phyloP scores from a whole-genome alignment of 2,797 vertebrate species.

The Sebastes oblongus region DNA sequence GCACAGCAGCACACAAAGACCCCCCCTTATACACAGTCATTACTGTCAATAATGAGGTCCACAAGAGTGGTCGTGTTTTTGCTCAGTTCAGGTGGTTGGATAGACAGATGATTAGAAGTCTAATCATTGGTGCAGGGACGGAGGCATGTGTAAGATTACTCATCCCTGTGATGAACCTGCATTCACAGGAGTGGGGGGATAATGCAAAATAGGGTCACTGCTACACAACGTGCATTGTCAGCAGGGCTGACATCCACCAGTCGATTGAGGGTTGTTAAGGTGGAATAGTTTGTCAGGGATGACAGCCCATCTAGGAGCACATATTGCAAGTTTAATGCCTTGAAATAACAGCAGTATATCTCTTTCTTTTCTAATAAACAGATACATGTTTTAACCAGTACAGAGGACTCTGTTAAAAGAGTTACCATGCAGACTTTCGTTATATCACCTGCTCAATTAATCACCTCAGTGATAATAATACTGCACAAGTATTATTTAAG shows the following conservation, averaged over 20 bases:
- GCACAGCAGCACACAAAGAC: not conserved
- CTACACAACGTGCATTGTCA: conserved; percentile 31
- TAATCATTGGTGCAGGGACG: conserved; percentile 21
- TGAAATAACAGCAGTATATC: too few relatives aligned
- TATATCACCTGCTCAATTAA: not conserved
- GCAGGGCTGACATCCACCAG: conserved; percentile 29
- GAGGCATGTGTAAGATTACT: conserved; percentile 20
- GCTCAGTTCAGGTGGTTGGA: conserved; percentile 24
- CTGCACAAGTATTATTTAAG: not conserved
- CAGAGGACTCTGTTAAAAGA: not conserved
- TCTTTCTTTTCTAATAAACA: too few relatives aligned
- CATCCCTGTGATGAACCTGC: conserved; percentile 32
- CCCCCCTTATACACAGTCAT: not conserved
- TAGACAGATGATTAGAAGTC: conserved; percentile 27
- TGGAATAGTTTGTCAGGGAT: conserved; percentile 7
- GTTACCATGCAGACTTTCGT: not conserved
- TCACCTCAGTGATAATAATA: not conserved
- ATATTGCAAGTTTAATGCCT: too few relatives aligned
- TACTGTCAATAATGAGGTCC: conserved; percentile 13
- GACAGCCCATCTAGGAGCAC: not conserved
- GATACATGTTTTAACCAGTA: too few relatives aligned
- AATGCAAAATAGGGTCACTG: conserved; percentile 46
- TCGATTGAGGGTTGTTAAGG: conserved; percentile 4
- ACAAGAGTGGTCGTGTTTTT: conserved; percentile 1
- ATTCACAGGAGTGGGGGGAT: not conserved